These are phyloP conservation scores for Polylopha cassiicola DNA, from an alignment of 2,888 invertebrate species.

Conservation along the genomic window DNA sequence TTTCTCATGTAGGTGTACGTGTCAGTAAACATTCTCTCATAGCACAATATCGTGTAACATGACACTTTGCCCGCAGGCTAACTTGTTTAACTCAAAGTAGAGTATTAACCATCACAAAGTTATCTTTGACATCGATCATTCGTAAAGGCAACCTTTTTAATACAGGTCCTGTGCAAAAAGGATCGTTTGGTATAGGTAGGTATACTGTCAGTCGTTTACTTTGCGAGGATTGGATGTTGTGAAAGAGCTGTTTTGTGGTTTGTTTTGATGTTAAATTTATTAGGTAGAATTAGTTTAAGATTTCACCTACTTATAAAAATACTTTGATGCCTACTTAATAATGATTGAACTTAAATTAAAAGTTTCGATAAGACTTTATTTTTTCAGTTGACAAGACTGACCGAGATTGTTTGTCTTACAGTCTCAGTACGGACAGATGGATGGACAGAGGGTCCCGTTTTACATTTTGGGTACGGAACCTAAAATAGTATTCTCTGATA, in stretches of 20 bases:
- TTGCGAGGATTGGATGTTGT: slow-evolving; percentile 1
- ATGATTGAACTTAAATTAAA: too few species aligned
- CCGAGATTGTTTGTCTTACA: too few species aligned
- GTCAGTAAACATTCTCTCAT: background rate
- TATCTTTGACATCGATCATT: slow-evolving; percentile 68
- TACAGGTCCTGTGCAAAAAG: slow-evolving; percentile 23
- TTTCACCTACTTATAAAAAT: too few species aligned
- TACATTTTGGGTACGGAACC: too few species aligned
- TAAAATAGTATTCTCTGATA: too few species aligned
- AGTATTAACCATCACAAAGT: slow-evolving; percentile 54
- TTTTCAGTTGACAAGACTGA: too few species aligned
- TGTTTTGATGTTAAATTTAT: slow-evolving; percentile 2
- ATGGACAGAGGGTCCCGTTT: too few species aligned
- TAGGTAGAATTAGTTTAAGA: too few species aligned
- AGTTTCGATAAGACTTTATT: too few species aligned
- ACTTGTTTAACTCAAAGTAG: slow-evolving; percentile 58
- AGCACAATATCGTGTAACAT: slow-evolving; percentile 37
- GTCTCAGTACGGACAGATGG: too few species aligned
- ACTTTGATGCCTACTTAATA: too few species aligned
- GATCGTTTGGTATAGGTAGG: slow-evolving; percentile 1
- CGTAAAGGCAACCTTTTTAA: slow-evolving; percentile 46
- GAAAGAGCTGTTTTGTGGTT: background rate
- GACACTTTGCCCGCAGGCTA: slow-evolving; percentile 59
- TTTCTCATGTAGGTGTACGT: too few species aligned
- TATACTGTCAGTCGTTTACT: slow-evolving; percentile 11